Evolutionary conservation across 2,113 vertebrate species (phyloP).

Genomic region (Dasyurus viverrinus): DNA sequence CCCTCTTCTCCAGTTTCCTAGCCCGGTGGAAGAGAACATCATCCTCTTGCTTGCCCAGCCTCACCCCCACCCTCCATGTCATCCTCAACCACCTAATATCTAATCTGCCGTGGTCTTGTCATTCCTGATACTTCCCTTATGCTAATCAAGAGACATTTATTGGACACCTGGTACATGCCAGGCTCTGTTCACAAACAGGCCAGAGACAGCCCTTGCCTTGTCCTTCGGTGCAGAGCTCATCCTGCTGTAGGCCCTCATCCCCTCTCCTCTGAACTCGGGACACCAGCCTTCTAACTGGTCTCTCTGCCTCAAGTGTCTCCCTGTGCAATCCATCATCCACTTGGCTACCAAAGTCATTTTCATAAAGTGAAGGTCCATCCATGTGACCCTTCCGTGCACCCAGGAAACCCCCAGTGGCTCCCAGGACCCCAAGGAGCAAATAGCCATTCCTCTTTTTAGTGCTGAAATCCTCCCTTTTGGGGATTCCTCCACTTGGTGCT

Average conservation of each 20-base stretch:
- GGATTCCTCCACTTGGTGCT: too few species aligned
- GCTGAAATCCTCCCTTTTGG: neutral
- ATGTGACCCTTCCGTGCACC: too few species aligned
- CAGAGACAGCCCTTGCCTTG: neutral
- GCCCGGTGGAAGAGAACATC: too few species aligned
- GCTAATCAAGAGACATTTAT: neutral
- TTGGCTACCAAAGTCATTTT: too few species aligned
- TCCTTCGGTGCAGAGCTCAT: too few species aligned
- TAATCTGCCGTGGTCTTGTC: neutral
- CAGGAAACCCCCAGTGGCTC: too few species aligned
- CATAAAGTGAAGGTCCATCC: too few species aligned
- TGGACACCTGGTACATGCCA: neutral
- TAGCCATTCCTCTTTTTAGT: constrained; percentile 2
- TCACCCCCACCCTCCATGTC: neutral
- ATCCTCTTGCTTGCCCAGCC: neutral
- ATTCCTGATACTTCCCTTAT: neutral
- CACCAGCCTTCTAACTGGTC: too few species aligned
- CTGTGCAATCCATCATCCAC: too few species aligned
- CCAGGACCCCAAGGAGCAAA: neutral
- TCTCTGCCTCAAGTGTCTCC: too few species aligned
- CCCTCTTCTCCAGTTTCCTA: neutral
- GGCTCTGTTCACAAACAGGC: neutral
- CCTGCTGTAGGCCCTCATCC: too few species aligned
- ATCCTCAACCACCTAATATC: neutral
- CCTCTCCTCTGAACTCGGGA: too few species aligned